phyloP scores from a whole-genome alignment of 2,113 vertebrate species.

The Leptobrachium leishanense region DNA sequence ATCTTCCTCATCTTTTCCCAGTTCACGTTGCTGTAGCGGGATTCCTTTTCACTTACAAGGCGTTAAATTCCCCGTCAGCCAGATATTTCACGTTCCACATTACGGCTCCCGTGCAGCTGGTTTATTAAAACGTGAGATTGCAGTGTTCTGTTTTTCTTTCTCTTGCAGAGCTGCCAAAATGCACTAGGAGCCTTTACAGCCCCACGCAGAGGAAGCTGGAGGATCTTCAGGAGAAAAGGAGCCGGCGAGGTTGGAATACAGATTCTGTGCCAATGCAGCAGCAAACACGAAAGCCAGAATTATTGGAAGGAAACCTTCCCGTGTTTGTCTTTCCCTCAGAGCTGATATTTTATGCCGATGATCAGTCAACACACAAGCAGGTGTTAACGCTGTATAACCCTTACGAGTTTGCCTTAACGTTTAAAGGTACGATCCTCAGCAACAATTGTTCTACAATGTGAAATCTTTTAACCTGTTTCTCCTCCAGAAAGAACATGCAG shows the following conservation, averaged over 20 bases:
- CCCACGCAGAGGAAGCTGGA: slow-evolving; percentile 63
- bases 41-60: no score
- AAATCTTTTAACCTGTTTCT: not conserved
- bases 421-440: slow-evolving; percentile 87
- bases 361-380: slow-evolving; percentile 96
- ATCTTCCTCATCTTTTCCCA: no score
- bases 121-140: not conserved
- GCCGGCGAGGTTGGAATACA: slow-evolving; percentile 71
- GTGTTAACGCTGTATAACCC: slow-evolving; percentile 98
- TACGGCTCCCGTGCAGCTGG: not conserved
- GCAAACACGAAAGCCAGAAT: slow-evolving; percentile 94
- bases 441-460: not conserved
- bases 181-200: slow-evolving; percentile 73
- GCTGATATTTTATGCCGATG: slow-evolving; percentile 95
- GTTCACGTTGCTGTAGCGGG: no score
- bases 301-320: slow-evolving; percentile 98
- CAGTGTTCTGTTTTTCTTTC: slow-evolving; percentile 44
- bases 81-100: not conserved
- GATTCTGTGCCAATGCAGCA: slow-evolving; percentile 97
- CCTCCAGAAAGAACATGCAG: no score
- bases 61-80: not conserved
- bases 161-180: slow-evolving; percentile 72
- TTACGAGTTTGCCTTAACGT: slow-evolving; percentile 98
- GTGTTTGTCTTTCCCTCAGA: slow-evolving; percentile 98
- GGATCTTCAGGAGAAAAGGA: slow-evolving; percentile 66